Evolutionary conservation across 2,888 invertebrate species (phyloP), one percentile per base, ranked within the genome.

Genomic region (Trypoxylon attenuatum): DNA sequence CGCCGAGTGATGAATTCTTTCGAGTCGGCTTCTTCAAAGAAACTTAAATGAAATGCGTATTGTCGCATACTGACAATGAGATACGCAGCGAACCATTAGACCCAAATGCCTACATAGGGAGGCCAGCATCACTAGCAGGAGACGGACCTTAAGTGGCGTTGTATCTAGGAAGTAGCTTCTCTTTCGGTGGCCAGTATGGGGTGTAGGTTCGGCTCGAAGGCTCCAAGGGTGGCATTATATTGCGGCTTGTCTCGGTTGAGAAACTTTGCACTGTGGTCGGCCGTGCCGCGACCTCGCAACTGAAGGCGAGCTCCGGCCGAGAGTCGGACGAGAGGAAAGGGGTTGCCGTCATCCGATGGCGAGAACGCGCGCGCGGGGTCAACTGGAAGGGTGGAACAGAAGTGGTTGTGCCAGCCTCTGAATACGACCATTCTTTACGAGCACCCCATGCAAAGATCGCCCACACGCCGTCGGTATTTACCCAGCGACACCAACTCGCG

Each of bases 161-260:
- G 33, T 33, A 33, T 10, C 33, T 3, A 19, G 49, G 33, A 16
- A 29, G 10, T n/a, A n/a, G n/a, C n/a, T n/a, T n/a, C n/a, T n/a
- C n/a, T n/a, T n/a, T n/a, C n/a, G n/a, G n/a, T n/a, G n/a, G n/a
- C n/a, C n/a, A n/a, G 18, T 3, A 5, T 16, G 50, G 52, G 53
- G 22, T 58, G 22, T 53, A 56, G 47, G 22, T 16, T 67, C 53
- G 53, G 25, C 38, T n/a, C 65, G 65, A 57, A 45, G 64, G 51
- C 45, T 72, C 72, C 69, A 69, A 75, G 74, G 72, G 78, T 76
- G 74, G 82, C 78, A 81, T 84, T 84, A 83, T 83, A 84, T 82
- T 83, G 84, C 78, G 81, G 82, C 79, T 82, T 80, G 84, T 82
- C 80, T 83, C 82, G 82, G 79, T 83, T 82, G 73, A 77, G 80